Evolutionary conservation across 2,797 vertebrate species (phyloP).

Genomic region (Alauda arvensis): DNA sequence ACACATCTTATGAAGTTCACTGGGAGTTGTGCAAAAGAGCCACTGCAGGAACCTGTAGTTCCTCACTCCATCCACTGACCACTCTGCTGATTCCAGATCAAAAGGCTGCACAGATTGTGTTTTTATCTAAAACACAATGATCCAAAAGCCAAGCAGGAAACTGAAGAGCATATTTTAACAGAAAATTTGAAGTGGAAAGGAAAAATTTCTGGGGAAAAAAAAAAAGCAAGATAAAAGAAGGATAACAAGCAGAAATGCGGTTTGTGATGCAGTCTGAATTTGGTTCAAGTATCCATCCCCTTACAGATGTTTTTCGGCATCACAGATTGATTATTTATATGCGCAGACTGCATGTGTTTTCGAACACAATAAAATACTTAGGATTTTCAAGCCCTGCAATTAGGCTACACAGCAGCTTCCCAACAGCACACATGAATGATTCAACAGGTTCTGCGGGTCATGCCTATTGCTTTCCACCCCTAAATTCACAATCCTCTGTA

Average conservation of each 20-base stretch:
- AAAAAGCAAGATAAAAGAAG: neutral
- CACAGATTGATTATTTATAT: neutral
- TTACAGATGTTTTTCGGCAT: neutral
- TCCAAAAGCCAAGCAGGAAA: neutral
- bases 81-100: neutral
- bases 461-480: neutral
- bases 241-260: neutral
- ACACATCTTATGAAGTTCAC: neutral
- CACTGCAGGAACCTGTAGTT: neutral
- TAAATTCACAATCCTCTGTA: neutral
- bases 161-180: neutral
- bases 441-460: too few relatives aligned
- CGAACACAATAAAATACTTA: neutral
- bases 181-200: neutral
- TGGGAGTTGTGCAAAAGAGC: neutral
- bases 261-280: neutral
- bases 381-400: neutral
- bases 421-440: neutral
- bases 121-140: neutral
- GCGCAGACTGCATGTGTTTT: neutral
- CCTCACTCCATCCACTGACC: neutral
- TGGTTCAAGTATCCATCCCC: neutral
- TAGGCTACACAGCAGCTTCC: neutral
- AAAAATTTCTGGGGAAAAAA: neutral
- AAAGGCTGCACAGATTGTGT: neutral